These are phyloP conservation scores for Tetropium fuscum DNA, from an alignment of 2,888 invertebrate genomes.

Conservation along the genomic window DNA sequence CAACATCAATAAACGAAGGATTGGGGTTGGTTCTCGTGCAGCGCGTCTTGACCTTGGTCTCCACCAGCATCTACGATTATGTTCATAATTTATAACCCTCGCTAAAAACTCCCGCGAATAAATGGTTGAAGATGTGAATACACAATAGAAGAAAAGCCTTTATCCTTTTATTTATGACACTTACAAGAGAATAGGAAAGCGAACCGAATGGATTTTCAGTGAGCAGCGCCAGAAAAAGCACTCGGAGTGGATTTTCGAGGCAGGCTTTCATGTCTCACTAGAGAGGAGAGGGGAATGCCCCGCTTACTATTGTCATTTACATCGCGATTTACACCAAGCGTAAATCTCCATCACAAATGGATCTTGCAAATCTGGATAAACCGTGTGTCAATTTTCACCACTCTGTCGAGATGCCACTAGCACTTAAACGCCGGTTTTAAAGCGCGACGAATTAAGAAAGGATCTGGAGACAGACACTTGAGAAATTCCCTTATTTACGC, in stretches of 20 bases:
- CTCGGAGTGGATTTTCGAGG: neutral
- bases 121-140: constrained; percentile 11
- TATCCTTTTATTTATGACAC: constrained; percentile 18
- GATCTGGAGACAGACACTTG: no score
- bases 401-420: neutral
- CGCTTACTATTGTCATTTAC: neutral
- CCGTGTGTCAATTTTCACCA: constrained; percentile 11
- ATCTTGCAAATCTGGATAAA: constrained; percentile 10
- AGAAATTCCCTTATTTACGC: no score
- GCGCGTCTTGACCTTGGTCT: neutral
- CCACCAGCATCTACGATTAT: neutral
- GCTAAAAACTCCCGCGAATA: neutral
- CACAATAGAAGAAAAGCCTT: constrained; percentile 15
- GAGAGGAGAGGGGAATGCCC: neutral
- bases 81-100: constrained; percentile 10
- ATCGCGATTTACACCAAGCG: neutral
- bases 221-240: constrained; percentile 1
- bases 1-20: no score
- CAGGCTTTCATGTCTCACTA: neutral
- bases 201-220: constrained; percentile 6
- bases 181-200: constrained; percentile 21
- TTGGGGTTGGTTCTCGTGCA: no score
- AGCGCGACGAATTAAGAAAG: no score
- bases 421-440: constrained; percentile 9
- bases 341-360: constrained; percentile 4